phyloP scores from a whole-genome alignment of 2,888 invertebrate genomes.

The Stictocephala bisonia region DNA sequence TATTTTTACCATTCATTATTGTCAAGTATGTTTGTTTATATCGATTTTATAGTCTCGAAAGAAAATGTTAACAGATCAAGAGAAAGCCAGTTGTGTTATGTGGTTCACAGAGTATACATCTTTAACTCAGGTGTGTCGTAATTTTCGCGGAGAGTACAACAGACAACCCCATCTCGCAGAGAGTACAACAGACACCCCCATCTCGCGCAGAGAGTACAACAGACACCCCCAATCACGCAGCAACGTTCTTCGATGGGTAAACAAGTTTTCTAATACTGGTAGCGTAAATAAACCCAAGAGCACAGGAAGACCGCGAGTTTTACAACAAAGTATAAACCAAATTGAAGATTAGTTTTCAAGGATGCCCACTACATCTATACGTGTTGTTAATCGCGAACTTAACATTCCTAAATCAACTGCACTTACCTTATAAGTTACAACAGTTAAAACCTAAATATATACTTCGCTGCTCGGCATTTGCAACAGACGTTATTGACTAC shows the following conservation, averaged over 20 bases:
- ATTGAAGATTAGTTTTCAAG: background rate
- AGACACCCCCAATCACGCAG: background rate
- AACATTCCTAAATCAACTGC: too few relatives aligned
- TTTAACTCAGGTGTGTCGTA: background rate
- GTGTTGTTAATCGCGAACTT: too few relatives aligned
- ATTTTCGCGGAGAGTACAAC: background rate
- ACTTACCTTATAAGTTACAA: too few relatives aligned
- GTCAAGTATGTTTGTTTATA: too few relatives aligned
- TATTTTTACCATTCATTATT: too few relatives aligned
- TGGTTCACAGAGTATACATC: background rate
- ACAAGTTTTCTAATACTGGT: background rate
- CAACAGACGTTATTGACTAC: too few relatives aligned
- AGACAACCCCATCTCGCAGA: background rate
- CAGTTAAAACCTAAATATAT: too few relatives aligned
- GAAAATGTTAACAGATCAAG: too few relatives aligned
- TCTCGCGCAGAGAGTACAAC: background rate
- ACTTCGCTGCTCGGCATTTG: too few relatives aligned
- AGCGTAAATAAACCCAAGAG: background rate
- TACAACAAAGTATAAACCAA: background rate
- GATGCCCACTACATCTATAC: background rate
- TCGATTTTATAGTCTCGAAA: too few relatives aligned
- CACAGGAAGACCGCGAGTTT: background rate
- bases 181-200: background rate
- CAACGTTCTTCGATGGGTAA: conserved; percentile 4
- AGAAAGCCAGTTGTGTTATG: background rate